Evolutionary conservation across 1,140 invertebrate genomes (phyloP).

Genomic region (Parasteatoda tepidariorum): DNA sequence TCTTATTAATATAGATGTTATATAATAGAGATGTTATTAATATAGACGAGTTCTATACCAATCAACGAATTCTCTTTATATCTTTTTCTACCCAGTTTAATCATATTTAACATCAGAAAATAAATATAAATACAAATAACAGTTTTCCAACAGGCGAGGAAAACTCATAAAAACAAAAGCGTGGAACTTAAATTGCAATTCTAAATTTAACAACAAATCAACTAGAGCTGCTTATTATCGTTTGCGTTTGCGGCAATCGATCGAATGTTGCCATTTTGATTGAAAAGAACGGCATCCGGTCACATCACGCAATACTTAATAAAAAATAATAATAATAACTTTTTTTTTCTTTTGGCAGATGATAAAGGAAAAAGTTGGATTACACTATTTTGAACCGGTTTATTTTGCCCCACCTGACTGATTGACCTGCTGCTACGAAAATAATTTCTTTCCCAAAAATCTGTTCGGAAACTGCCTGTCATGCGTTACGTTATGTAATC

Average conservation of each 20-base stretch:
- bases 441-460: slow-evolving; percentile 20
- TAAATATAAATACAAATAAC: background rate
- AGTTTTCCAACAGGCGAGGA: background rate
- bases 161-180: background rate
- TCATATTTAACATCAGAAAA: background rate
- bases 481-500: background rate
- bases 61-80: too few relatives aligned
- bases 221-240: background rate
- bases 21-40: too few relatives aligned
- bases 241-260: background rate
- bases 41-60: too few relatives aligned
- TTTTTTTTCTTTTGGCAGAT: slow-evolving; percentile 1
- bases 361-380: slow-evolving; percentile 13
- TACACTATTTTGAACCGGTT: slow-evolving; percentile 1
- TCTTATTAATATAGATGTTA: too few relatives aligned
- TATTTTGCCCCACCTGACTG: slow-evolving; percentile 33
- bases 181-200: too few relatives aligned
- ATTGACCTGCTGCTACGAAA: slow-evolving; percentile 30
- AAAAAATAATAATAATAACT: too few relatives aligned
- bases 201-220: too few relatives aligned
- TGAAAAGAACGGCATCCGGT: background rate
- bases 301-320: slow-evolving; percentile 9
- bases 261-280: background rate
- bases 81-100: too few relatives aligned
- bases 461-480: slow-evolving; percentile 14